A percentile compares a stretch with the other conserved stretches of the same genome.
These are phyloP conservation scores for Deilephila elpenor DNA, from an alignment of 2,888 invertebrate genomes.

Conservation along the genomic window DNA sequence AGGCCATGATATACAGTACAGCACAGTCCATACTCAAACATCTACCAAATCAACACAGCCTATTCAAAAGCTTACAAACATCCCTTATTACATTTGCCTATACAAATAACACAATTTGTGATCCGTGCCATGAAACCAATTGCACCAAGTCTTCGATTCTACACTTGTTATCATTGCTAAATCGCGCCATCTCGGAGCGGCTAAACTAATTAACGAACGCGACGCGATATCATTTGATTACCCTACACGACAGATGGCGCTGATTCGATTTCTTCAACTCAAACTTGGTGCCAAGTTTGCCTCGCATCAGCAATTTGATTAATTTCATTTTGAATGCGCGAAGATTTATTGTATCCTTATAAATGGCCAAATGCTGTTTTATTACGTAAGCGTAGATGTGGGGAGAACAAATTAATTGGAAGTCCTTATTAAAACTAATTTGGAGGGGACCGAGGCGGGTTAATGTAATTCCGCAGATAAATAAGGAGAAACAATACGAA, in stretches of 20 bases:
- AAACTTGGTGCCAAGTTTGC: constrained; percentile 65
- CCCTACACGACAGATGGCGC: constrained; percentile 68
- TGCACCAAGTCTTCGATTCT: constrained; percentile 24
- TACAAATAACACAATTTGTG: constrained; percentile 1
- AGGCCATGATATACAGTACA: too few relatives aligned
- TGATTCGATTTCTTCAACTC: constrained; percentile 68
- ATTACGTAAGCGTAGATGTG: constrained; percentile 45
- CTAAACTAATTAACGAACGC: constrained; percentile 73
- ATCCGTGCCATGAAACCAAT: neutral
- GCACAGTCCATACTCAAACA: neutral
- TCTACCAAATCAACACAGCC: neutral
- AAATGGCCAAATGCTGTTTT: constrained; percentile 62
- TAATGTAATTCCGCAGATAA: constrained; percentile 15
- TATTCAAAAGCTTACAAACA: constrained; percentile 9
- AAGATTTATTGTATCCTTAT: constrained; percentile 71
- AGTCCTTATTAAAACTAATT: constrained; percentile 26
- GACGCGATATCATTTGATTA: constrained; percentile 80
- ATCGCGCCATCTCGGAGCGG: constrained; percentile 53
- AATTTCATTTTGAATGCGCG: constrained; percentile 74
- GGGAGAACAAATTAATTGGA: constrained; percentile 36
- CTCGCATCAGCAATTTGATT: constrained; percentile 55
- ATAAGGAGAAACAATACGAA: neutral
- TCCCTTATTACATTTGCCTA: neutral
- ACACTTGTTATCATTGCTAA: constrained; percentile 22
- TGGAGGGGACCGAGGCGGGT: constrained; percentile 7